Evolutionary conservation across 2,113 vertebrate species (phyloP).

Genomic region (Hydrochoerus hydrochaeris): DNA sequence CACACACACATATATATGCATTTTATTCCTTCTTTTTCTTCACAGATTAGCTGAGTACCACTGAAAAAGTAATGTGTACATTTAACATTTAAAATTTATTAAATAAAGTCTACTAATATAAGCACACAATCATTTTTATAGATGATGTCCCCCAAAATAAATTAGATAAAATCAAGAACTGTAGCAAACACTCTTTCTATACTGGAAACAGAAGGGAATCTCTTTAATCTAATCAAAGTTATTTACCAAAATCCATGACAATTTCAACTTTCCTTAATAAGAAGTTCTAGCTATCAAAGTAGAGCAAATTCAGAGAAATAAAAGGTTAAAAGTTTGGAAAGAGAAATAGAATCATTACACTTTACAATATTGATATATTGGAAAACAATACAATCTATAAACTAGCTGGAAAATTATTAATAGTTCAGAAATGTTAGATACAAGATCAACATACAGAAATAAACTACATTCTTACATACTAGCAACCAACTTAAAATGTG

Average conservation of each 20-base stretch:
- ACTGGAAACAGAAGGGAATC: not conserved
- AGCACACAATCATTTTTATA: constrained; percentile 35
- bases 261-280: constrained; percentile 39
- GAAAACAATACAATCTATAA: constrained; percentile 46
- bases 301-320: constrained; percentile 54
- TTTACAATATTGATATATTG: not conserved
- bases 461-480: not conserved
- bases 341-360: constrained; percentile 35
- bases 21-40: constrained; percentile 6
- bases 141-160: not conserved
- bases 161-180: constrained; percentile 40
- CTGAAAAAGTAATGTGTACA: constrained; percentile 4
- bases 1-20: no score
- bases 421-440: constrained; percentile 49
- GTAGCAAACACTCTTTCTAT: not conserved
- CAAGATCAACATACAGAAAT: constrained; percentile 45
- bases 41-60: constrained; percentile 31
- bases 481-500: constrained; percentile 50
- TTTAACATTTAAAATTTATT: constrained; percentile 7
- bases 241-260: constrained; percentile 38
- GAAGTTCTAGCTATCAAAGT: not conserved
- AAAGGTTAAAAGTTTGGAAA: constrained; percentile 38
- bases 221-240: constrained; percentile 40
- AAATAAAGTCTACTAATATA: constrained; percentile 18
- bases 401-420: constrained; percentile 44